A percentile compares a stretch with the other conserved stretches of the same genome.
Evolutionary conservation across 2,797 vertebrate genomes (phyloP).

Genomic region (Varecia variegata): DNA sequence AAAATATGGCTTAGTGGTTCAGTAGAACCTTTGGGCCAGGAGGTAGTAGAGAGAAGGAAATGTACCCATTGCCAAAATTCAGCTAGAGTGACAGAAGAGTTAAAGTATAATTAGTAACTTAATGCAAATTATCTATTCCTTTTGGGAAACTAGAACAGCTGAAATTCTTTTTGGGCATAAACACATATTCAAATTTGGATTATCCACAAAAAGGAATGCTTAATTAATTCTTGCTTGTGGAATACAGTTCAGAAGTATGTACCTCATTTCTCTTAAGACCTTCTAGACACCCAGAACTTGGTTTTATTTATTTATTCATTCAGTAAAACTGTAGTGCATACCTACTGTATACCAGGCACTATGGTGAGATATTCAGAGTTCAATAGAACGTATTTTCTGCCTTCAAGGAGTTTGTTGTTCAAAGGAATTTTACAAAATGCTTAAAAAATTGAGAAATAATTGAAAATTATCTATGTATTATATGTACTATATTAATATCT

Average conservation of each 20-base stretch:
- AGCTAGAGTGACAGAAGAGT: background rate
- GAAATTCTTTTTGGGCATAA: background rate
- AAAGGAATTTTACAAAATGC: conserved; percentile 27
- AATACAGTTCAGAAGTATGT: background rate
- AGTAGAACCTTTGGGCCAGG: background rate
- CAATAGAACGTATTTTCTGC: background rate
- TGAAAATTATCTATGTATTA: background rate
- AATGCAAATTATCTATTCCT: conserved; percentile 21
- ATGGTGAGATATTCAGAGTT: background rate
- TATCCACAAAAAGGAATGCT: background rate
- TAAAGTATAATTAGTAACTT: conserved; percentile 34
- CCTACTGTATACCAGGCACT: background rate
- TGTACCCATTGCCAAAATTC: background rate
- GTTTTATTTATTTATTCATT: conserved; percentile 6
- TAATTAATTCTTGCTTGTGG: conserved; percentile 17
- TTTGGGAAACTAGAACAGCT: background rate
- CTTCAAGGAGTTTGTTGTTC: background rate
- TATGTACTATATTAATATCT: background rate
- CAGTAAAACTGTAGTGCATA: background rate
- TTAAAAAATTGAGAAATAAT: conserved; percentile 20
- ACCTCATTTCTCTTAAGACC: background rate
- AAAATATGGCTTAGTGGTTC: background rate
- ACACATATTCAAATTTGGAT: background rate
- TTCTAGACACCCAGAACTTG: background rate
- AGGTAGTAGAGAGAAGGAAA: background rate